phyloP scores from a whole-genome alignment of 2,797 vertebrate genomes.

The Sciurus vulgaris region DNA sequence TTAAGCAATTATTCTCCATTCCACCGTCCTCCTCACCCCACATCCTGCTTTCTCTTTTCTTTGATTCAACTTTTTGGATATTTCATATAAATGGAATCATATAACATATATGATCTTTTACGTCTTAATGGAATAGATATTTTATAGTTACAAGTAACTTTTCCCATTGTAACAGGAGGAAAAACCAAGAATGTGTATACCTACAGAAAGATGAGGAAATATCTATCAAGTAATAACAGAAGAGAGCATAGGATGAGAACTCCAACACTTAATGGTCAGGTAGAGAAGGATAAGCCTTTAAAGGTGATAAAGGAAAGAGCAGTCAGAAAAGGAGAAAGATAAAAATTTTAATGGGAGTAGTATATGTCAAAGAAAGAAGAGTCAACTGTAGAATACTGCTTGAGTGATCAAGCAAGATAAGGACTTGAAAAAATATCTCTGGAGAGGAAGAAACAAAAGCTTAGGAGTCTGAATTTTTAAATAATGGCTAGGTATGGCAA shows the following conservation, averaged over 20 bases:
- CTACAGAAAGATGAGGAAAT: not conserved
- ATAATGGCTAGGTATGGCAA: not conserved
- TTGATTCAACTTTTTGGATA: not conserved
- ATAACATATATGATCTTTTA: not conserved
- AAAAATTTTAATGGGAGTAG: not conserved
- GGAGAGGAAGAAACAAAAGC: not conserved
- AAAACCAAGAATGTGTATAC: not conserved
- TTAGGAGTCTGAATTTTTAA: no score
- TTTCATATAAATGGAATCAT: not conserved
- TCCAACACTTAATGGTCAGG: no score
- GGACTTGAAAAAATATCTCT: not conserved
- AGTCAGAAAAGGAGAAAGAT: not conserved
- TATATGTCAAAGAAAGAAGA: not conserved
- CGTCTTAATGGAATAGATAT: not conserved
- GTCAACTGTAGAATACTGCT: not conserved
- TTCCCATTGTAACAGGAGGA: not conserved
- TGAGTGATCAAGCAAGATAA: not conserved
- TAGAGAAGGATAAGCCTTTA: not conserved
- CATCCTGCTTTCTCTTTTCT: not conserved
- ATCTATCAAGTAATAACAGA: not conserved
- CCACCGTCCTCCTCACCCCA: not conserved
- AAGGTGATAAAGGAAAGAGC: not conserved
- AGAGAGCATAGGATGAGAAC: not conserved
- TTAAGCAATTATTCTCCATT: not conserved
- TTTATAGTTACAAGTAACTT: not conserved